phyloP scores from a whole-genome alignment of 1,140 invertebrate species.

The Lethocerus indicus region DNA sequence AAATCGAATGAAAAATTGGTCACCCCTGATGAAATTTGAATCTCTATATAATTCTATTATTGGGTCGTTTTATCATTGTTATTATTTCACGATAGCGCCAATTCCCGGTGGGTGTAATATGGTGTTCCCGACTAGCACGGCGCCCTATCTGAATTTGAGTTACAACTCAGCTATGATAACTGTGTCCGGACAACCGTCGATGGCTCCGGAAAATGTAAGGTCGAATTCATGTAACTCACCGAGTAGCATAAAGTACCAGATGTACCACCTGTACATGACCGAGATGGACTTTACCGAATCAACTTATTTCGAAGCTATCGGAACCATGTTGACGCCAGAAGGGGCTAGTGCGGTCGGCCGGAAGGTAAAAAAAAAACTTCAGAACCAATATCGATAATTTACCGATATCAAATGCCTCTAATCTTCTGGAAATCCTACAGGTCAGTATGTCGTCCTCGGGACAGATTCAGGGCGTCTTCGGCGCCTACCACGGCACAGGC shows the following conservation, averaged over 20 bases:
- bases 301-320: conserved; percentile 41
- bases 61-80: neutral
- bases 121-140: conserved; percentile 40
- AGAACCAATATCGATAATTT: too few species aligned
- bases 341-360: too few species aligned
- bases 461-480: too few species aligned
- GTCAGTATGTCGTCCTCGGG: too few species aligned
- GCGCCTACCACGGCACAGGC: too few species aligned
- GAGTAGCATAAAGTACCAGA: conserved; percentile 26
- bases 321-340: conserved; percentile 42
- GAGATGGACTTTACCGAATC: conserved; percentile 34
- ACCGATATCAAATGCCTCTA: too few species aligned
- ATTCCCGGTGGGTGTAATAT: conserved; percentile 63
- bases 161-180: conserved; percentile 31
- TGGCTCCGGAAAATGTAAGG: conserved; percentile 19
- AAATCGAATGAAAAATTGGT: too few species aligned
- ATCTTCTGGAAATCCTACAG: too few species aligned
- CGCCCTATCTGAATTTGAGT: conserved; percentile 39
- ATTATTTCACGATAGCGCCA: conserved; percentile 45
- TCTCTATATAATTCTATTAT: conserved; percentile 19
- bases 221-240: conserved; percentile 22
- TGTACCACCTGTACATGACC: conserved; percentile 44
- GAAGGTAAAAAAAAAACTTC: too few species aligned
- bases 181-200: conserved; percentile 39
- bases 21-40: too few species aligned